Evolutionary conservation across 2,888 invertebrate species (phyloP), one percentile per base, ranked within the genome.

Genomic region (Trissolcus japonicus): DNA sequence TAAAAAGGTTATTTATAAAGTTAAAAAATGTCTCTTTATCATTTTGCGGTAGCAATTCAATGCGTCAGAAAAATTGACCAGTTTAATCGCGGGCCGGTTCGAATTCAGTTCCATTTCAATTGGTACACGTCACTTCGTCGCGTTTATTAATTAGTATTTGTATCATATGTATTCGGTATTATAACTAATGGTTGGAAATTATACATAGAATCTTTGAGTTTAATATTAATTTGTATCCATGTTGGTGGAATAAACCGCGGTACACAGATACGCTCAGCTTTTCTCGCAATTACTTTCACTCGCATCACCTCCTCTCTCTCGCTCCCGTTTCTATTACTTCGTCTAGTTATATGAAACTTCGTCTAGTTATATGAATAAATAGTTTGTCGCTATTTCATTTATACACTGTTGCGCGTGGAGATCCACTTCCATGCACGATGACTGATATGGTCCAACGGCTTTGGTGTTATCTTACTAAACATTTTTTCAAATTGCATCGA

Each of bases 351-450:
- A 81, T 81, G 83, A 84, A 82, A 73, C 71, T 77, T 80, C 55
- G 76, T 57, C 80, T 80, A 81, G 57, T 80, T 83, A 79, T 82
- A 81, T 81, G 83, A 84, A 82, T 86, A 85, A 85, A 85, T 84
- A 82, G 79, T 83, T 82, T 73, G 79, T 83, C 80, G 82, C 83
- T 84, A 82, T 83, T 80, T 83, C 82, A 86, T 85, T 85, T 83
- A 80, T 83, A 84, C 83, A 86, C 83, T 82, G 82, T 84, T 85
- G 84, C 85, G 86, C 86, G 84, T 82, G 84, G 84, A 85, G 84
- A 82, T 84, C 82, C 29, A 6, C 55, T 82, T 84, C 80, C 82
- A 81, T 81, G 82, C 81, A 83, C 80, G 84, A 83, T 78, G 17
- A 53, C 63, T 76, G 66, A 76, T 76, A 66, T 76, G 69, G 35